phyloP scores from a whole-genome alignment of 2,113 vertebrate genomes.

The Ptychochromis oligacanthus region DNA sequence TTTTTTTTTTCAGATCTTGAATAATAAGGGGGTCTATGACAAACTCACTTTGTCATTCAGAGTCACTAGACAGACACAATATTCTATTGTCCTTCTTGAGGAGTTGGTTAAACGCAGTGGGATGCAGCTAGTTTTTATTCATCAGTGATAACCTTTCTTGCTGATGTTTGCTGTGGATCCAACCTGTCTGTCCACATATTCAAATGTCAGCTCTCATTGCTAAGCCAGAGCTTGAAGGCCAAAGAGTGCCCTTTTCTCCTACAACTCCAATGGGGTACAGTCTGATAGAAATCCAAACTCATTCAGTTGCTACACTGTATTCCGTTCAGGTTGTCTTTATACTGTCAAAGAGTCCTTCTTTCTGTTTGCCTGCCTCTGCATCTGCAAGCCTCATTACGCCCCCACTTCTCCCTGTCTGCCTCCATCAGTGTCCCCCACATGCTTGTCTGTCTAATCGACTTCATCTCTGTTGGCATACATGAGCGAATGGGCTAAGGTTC shows the following conservation, averaged over 20 bases:
- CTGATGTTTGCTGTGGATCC: constrained; percentile 54
- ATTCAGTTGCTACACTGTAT: constrained; percentile 1
- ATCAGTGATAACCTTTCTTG: constrained; percentile 36
- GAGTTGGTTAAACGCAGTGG: not conserved
- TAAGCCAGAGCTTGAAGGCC: constrained; percentile 54
- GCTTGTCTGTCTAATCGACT: constrained; percentile 26
- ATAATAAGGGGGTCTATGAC: not conserved
- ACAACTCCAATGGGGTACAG: constrained; percentile 25
- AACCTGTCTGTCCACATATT: constrained; percentile 53
- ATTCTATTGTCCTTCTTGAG: constrained; percentile 22
- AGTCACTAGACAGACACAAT: not conserved
- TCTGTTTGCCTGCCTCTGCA: constrained; percentile 22
- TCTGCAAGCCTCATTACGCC: constrained; percentile 21
- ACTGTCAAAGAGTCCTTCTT: constrained; percentile 22
- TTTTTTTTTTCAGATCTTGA: not conserved
- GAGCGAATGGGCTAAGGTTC: constrained; percentile 37
- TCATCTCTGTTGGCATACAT: constrained; percentile 20
- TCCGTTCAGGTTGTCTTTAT: constrained; percentile 25
- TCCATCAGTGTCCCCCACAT: constrained; percentile 37
- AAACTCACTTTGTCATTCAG: not conserved
- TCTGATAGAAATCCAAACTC: constrained; percentile 40
- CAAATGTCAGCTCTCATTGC: constrained; percentile 70
- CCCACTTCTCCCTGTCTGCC: constrained; percentile 39
- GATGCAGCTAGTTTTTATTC: constrained; percentile 46
- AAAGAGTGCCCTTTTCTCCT: constrained; percentile 60